A percentile compares a stretch with the other conserved stretches of the same genome.
These are phyloP conservation scores for Hylomyscus alleni DNA, from an alignment of 2,797 vertebrate species.

Conservation along the genomic window DNA sequence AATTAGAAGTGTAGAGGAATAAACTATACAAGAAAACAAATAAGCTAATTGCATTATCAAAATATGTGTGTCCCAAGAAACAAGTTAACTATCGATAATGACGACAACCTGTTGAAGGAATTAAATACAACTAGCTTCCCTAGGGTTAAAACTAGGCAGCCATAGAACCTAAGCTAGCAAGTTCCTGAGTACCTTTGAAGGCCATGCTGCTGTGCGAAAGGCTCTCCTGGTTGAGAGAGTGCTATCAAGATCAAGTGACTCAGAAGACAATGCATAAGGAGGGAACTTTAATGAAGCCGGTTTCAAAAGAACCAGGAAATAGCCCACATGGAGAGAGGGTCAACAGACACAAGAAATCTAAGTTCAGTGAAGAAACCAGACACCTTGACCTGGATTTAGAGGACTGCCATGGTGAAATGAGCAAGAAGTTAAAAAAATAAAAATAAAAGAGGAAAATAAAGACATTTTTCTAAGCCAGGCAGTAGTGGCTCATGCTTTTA, in stretches of 20 bases:
- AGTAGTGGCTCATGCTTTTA: no score
- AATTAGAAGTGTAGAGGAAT: slow-evolving; percentile 92
- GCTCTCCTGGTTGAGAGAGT: slow-evolving; percentile 90
- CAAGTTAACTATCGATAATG: slow-evolving; percentile 94
- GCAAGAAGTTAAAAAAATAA: background rate
- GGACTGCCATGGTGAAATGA: background rate
- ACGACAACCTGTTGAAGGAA: slow-evolving; percentile 85
- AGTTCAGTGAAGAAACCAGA: background rate
- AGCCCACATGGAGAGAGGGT: background rate
- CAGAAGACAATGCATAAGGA: slow-evolving; percentile 92
- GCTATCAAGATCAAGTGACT: slow-evolving; percentile 91
- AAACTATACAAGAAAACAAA: slow-evolving; percentile 92
- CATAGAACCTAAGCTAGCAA: slow-evolving; percentile 81
- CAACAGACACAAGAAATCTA: background rate
- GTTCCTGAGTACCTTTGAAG: slow-evolving; percentile 93
- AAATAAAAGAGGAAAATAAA: background rate
- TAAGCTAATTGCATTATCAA: slow-evolving; percentile 93
- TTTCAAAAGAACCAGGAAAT: slow-evolving; percentile 75
- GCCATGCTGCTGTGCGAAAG: slow-evolving; percentile 93
- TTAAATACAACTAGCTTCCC: background rate
- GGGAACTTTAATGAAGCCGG: slow-evolving; percentile 94
- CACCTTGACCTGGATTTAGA: background rate
- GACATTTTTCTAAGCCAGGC: background rate
- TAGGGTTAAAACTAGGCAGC: background rate
- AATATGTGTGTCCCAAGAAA: slow-evolving; percentile 92